These are phyloP conservation scores for Clostera curtula DNA, from an alignment of 2,888 invertebrate genomes.

Conservation along the genomic window DNA sequence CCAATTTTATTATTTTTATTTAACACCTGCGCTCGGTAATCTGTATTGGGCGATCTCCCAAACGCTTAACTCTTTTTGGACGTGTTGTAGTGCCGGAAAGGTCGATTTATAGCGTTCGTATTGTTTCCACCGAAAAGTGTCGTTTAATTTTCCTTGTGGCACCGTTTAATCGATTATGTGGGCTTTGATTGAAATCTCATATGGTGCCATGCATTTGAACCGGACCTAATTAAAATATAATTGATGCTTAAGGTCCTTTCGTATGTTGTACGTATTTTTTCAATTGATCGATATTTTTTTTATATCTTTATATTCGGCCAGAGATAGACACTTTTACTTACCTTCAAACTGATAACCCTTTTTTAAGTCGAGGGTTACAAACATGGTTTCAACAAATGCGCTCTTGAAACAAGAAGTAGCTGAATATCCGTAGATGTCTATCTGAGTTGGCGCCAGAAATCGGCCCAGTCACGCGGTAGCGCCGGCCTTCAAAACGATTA, in stretches of 20 bases:
- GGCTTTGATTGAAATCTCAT: slow-evolving; percentile 43
- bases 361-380: no score
- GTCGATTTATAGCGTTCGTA: slow-evolving; percentile 60
- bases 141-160: slow-evolving; percentile 65
- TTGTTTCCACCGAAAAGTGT: slow-evolving; percentile 61
- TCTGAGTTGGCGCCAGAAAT: slow-evolving; percentile 5
- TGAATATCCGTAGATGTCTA: background rate
- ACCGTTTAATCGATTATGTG: slow-evolving; percentile 61
- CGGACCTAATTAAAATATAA: no score
- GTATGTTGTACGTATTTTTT: no score
- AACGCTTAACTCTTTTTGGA: slow-evolving; percentile 73
- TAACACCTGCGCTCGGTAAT: slow-evolving; percentile 73
- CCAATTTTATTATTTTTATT: slow-evolving; percentile 73
- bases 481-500: slow-evolving; percentile 13
- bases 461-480: slow-evolving; percentile 9
- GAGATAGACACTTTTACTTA: no score
- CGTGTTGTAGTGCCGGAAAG: slow-evolving; percentile 49
- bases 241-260: no score
- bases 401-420: no score
- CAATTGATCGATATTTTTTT: no score
- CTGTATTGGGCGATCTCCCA: slow-evolving; percentile 70
- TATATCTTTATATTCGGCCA: no score
- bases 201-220: slow-evolving; percentile 5
- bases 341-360: no score
- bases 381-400: background rate